Base-by-base conservation (phyloP, 2,888 invertebrate genomes). In the Morpho deidamia region DNA sequence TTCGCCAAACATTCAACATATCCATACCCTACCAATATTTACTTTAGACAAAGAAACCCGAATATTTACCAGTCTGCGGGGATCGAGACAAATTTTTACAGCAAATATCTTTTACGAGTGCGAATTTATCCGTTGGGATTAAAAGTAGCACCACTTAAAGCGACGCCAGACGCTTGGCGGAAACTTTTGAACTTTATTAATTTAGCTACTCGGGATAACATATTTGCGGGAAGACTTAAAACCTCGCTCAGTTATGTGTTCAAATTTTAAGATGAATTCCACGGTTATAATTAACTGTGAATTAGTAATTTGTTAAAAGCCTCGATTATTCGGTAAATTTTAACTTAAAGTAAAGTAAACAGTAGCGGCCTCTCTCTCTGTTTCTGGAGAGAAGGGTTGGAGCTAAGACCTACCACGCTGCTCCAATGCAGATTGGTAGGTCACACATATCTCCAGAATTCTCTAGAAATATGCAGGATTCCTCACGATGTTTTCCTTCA, bases 101-200 rank as follows among this genome's bases (percentile, higher is more conserved):
- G 44, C 50, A 50, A 50, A 44, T 14, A 38, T 50, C 50, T 50
- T 44, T 50, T 50, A 50, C 50, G 43, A 50, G 50, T 50, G 50
- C 32, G 50, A 50, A 50, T 50, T 50, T 44, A 50, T 50, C 50
- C 50, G 37, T 4, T 34, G 44, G 44, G 50, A 43, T 50, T 50
- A 50, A 50, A 50, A 50, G 44, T 44, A 23, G 50, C 37, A n/a
- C 37, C 50, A 50, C 43, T 50, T 38, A 50, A 37, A 43, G 11
- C 44, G 43, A 43, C 50, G 50, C 50, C 50, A 43, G 50, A 38
- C 49, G 49, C 11, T 44, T 50, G 50, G 50, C 43, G 50, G 38
- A 35, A 50, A 44, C 43, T 50, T 44, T 39, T 43, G 38, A 44
- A 44, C 32, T 50, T 50, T 44, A 50, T 50, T 50, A 50, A 50